Evolutionary conservation across 2,888 invertebrate genomes (phyloP).

Genomic region (Didymodactylos carnosus): DNA sequence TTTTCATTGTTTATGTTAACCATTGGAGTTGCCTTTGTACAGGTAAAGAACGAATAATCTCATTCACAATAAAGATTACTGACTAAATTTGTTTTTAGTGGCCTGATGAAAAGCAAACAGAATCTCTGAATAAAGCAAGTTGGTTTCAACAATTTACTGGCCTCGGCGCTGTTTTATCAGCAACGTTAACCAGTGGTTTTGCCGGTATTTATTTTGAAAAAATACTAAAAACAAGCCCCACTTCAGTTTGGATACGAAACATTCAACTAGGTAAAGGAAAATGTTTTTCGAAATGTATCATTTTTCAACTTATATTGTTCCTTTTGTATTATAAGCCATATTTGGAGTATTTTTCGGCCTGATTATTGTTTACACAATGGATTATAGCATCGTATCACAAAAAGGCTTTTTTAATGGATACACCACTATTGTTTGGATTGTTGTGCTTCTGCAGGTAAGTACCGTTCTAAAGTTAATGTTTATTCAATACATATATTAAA

Average conservation of each 20-base stretch:
- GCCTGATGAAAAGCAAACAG: neutral
- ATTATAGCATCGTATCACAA: conserved; percentile 28
- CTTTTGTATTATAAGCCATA: neutral
- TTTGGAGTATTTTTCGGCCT: conserved; percentile 35
- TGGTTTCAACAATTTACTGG: conserved; percentile 25
- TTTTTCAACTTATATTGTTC: neutral
- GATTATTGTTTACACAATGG: conserved; percentile 32
- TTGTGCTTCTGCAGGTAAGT: conserved; percentile 35
- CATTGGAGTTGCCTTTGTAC: conserved; percentile 45
- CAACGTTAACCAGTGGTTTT: conserved; percentile 40
- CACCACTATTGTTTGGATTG: conserved; percentile 34
- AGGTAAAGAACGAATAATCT: conserved; percentile 15
- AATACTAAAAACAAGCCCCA: conserved; percentile 35
- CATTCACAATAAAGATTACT: neutral
- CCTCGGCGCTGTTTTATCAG: conserved; percentile 34
- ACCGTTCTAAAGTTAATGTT: too few species aligned
- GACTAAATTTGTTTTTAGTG: neutral
- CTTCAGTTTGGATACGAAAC: conserved; percentile 38
- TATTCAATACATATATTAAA: too few species aligned
- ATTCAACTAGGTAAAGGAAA: conserved; percentile 34
- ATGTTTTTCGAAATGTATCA: neutral
- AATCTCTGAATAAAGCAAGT: neutral
- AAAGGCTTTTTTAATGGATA: conserved; percentile 40
- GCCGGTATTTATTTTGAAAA: conserved; percentile 42
- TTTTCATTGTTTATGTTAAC: conserved; percentile 59